These are phyloP conservation scores for Bombus difficillimus DNA, from an alignment of 1,140 invertebrate species.

Conservation along the genomic window DNA sequence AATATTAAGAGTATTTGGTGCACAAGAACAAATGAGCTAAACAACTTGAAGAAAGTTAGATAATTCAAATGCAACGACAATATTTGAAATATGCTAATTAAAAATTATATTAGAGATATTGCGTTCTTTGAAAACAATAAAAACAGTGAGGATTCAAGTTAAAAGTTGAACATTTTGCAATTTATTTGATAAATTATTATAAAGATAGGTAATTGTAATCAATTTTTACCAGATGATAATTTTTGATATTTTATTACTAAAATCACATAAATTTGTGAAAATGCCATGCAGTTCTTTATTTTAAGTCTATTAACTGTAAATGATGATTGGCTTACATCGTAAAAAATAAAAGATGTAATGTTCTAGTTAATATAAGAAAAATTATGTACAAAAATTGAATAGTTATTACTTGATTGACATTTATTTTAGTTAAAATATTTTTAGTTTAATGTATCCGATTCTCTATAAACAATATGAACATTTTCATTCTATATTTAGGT, in stretches of 20 bases:
- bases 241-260: conserved; percentile 14
- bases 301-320: neutral
- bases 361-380: neutral
- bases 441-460: neutral
- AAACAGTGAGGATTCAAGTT: neutral
- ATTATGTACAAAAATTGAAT: neutral
- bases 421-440: conserved; percentile 11
- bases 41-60: conserved; percentile 34
- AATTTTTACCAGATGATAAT: conserved; percentile 21
- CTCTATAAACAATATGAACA: neutral
- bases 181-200: conserved; percentile 4
- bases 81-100: conserved; percentile 49
- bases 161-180: conserved; percentile 20
- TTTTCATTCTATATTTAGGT: neutral
- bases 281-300: conserved; percentile 34
- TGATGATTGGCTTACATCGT: neutral
- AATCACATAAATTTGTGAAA: conserved; percentile 16
- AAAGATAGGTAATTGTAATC: conserved; percentile 33
- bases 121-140: conserved; percentile 19
- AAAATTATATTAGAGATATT: conserved; percentile 15
- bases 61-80: conserved; percentile 55
- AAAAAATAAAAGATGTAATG: neutral
- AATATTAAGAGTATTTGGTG: conserved; percentile 32
- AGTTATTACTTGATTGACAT: neutral
- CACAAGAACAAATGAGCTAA: conserved; percentile 46